Base-by-base conservation (phyloP, 2,113 vertebrate species). In the Gnathochromis pfefferi region DNA sequence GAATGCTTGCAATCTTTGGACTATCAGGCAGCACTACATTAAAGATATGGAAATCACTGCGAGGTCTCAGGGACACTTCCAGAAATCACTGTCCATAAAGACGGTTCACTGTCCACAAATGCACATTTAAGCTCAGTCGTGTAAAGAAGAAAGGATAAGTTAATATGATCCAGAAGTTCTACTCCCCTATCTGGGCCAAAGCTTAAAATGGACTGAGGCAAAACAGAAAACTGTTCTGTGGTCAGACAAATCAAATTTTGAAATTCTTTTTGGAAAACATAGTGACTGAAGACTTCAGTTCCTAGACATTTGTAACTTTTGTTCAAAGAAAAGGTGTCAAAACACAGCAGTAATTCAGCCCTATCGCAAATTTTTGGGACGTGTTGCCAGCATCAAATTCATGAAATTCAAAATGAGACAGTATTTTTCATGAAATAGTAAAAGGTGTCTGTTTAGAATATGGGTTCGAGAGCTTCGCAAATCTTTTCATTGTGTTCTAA, bases 291-390 rank as follows among this genome's bases (percentile, higher is more conserved):
- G 5, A 70, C 65, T 42, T 73, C 65, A 73, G 5, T 45, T 45
- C 68, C 21, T 3, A 40, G 3, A 68, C 11, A 40, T 23, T 40
- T 68, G 35, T 4, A 45, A 9, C 21, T 45, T 38, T 68, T 40
- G 63, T 73, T 73, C 4, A 73, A 7, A 73, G 38, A 73, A 26
- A 45, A 73, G 21, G 68, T 16, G 38, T 26, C 1, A 0, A 26
- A 26, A 73, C 19, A 40, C 13, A 17, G 21, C 21, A 6, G 0
- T 45, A 73, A 73, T 45, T 45, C 14, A 26, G 8, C 68, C 21
- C n/a, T 5, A 26, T 26, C 68, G 38, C 0, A 73, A 0, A 26
- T 70, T 10, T 45, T 73, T 26, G 0, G 9, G 21, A 73, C 0
- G 0, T 4, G 38, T 68, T 68, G 3, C 11, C 33, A 65, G 7